Evolutionary conservation across 37 sponge, comb jelly and placozoan species (phyloP), one percentile per base, ranked within the genome.

Genomic region (Ephydatia muelleri): DNA sequence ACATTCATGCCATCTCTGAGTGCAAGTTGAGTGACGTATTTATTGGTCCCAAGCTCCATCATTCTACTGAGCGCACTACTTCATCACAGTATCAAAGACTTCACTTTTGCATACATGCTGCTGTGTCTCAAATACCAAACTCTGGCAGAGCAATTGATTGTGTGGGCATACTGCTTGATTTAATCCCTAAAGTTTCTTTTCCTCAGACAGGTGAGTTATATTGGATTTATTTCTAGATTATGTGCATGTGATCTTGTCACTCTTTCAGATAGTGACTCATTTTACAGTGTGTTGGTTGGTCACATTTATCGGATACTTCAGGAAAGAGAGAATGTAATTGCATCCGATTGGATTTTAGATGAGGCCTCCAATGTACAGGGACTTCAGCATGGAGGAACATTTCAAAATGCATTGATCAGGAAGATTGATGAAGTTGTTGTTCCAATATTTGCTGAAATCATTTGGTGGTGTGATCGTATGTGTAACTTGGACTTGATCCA

Each of bases 91-190:
- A 40, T 65, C 38, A 30, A 9, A 68, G 91, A 0, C 80, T 91
- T 6, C 30, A 87, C 37, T 36, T 80, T 39, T 87, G 87, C 38
- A 87, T 91, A 29, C 91, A 87, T 49, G 80, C 87, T 75, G 91
- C 87, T 75, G 87, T 68, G 6, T 83, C 91, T 35, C 49, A 57
- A 29, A 70, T 91, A 5, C 32, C 85, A 14, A 79, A 36, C 27
- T 73, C 70, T 16, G 47, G 73, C 23, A 27, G 90, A 32, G 75
- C 85, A 25, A 85, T 77, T 0, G n/a, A 81, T 36, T 39, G 90
- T 70, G 82, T 90, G 28, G 32, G 28, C 25, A 12, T 81, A 14
- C 81, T 90, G 2, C 49, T 85, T 5, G 19, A 75, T 30, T 38
- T 90, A 25, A 81, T 90, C 69, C 90, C 90, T 0, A 22, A 43